Evolutionary conservation across 1,140 invertebrate genomes (phyloP), one percentile per base, ranked within the genome.

Genomic region (Caenorhabditis remanei): DNA sequence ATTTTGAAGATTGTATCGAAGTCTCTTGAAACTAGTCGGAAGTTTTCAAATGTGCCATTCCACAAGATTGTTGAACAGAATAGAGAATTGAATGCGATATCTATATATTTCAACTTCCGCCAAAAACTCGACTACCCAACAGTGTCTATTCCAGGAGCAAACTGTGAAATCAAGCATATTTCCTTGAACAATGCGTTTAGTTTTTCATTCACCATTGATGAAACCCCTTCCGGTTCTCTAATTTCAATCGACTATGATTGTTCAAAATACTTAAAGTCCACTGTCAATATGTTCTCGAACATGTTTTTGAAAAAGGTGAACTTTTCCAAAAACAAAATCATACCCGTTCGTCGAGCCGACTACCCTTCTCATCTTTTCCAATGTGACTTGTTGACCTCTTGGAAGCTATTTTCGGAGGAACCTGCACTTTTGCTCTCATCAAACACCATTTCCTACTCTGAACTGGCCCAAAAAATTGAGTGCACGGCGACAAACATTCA

Each of bases 81-180:
- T 63, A 13, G 56, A 75, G 5, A 53, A 48, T 40, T 75, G 48
- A 65, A 85, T 55, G 14, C 19, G 6, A 67, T 55, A 61, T 50
- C 53, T 16, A 67, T 91, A 4, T 91, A 89, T 48, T 91, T 91
- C 84, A 91, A 91, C 50, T 91, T 89, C 67, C 86, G 91, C 14
- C 91, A 91, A 41, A 84, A 86, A 24, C 84, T 91, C n/a, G 91
- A 91, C 40, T 92, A 89, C 83, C 91, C 91, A 9, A 48, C 19
- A 4, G 87, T 91, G 11, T 48, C 89, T 11, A 83, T 92, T n/a
- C 67, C 43, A 4, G 85, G 85, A 13, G 53, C 85, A 0, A 43
- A 55, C 19, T 83, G 65, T 24, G 85, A 61, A 19, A 83, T 91
- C n/a, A 82, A 83, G 19, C 91, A 91, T 71, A 13, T 91, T 7